Conservation (phyloP, 2,888 invertebrate species). For the Homarus gammarus region DNA sequence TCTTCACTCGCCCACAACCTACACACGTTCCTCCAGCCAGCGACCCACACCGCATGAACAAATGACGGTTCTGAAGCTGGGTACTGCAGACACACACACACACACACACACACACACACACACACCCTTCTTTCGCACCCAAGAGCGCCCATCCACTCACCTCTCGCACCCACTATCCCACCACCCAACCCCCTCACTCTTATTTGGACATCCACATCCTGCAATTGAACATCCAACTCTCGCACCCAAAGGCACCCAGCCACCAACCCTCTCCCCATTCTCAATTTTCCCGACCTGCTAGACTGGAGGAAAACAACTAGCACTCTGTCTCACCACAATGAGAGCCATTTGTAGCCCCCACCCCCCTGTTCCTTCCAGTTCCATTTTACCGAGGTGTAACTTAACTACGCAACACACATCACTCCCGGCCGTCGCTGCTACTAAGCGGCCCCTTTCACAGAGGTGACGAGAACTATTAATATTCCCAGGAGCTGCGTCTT, state of each 20-base stretch:
- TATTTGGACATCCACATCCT: neutral
- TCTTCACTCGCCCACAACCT: no score
- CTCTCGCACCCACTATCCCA: neutral
- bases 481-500: neutral
- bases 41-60: no score
- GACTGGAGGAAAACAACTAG: conserved; percentile 32
- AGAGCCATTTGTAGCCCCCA: conserved; percentile 39
- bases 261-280: neutral
- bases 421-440: conserved; percentile 15
- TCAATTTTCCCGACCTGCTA: conserved; percentile 39
- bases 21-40: no score
- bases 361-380: conserved; percentile 9
- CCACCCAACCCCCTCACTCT: neutral
- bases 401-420: neutral
- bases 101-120: neutral
- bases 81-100: no score
- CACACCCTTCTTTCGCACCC: neutral
- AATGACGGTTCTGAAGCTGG: no score
- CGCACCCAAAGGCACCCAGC: neutral
- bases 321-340: conserved; percentile 42
- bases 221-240: no score
- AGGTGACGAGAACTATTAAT: conserved; percentile 10
- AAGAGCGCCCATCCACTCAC: no score
- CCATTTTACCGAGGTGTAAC: conserved; percentile 13
- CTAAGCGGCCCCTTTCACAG: conserved; percentile 27